Conservation (phyloP, 1,140 invertebrate genomes). For the Pseudomyrmex cubaensis region DNA sequence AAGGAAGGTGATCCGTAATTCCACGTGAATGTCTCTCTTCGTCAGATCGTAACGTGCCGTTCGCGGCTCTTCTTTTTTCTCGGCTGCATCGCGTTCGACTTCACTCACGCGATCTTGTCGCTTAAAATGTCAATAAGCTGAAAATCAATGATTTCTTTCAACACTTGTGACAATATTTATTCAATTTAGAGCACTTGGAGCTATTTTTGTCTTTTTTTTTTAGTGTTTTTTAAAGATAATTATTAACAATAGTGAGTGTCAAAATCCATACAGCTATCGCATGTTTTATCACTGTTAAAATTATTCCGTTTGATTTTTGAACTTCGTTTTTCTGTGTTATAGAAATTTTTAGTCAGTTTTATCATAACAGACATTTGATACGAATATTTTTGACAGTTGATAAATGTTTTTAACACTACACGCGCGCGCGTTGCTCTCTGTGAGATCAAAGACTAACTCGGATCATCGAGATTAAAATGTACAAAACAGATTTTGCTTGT, state of each 20-base stretch:
- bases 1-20: background rate
- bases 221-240: background rate
- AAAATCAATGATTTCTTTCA: slow-evolving; percentile 34
- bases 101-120: slow-evolving; percentile 3
- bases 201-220: slow-evolving; percentile 2
- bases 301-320: background rate
- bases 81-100: slow-evolving; percentile 9
- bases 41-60: background rate
- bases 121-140: slow-evolving; percentile 20
- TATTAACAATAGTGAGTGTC: background rate
- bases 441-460: too few relatives aligned
- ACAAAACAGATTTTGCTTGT: slow-evolving; percentile 8
- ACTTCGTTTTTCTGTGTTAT: background rate
- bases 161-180: slow-evolving; percentile 1
- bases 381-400: too few relatives aligned
- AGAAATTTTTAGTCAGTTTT: background rate
- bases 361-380: too few relatives aligned
- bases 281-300: background rate
- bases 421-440: too few relatives aligned
- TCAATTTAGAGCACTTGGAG: slow-evolving; percentile 34
- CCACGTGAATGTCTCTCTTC: background rate
- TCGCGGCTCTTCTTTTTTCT: slow-evolving; percentile 20
- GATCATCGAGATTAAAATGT: slow-evolving; percentile 7
- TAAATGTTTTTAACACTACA: too few relatives aligned
- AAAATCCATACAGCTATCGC: background rate